Evolutionary conservation across 2,797 vertebrate genomes (phyloP), one percentile per base, ranked within the genome.

Genomic region (Acomys russatus): DNA sequence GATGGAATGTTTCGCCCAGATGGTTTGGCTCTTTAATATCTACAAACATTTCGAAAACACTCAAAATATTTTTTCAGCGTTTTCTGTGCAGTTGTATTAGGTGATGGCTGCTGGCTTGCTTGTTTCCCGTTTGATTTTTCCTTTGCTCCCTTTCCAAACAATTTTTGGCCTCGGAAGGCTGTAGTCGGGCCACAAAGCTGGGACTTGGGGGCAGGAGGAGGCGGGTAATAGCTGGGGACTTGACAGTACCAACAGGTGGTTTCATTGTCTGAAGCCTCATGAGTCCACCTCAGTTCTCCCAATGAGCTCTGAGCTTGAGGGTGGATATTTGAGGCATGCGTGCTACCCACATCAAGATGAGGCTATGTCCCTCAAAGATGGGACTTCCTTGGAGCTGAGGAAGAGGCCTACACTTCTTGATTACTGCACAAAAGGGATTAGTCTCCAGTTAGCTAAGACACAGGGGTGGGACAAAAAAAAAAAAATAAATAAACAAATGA

Each of bases 71-170:
- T 92, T 44, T 95, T 97, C 93, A 94, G 44, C 68, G 38, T 91
- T 85, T 86, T 94, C 93, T 92, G 35, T 85, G 92, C 88, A 77
- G 49, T 94, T 89, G 85, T 51, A 92, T 94, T 96, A 96, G 93
- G 88, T 97, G 96, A 96, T 94, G 95, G 88, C 71, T 90, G 30
- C 35, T 90, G 92, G 64, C 88, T 97, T 96, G 68, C 96, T 95
- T 92, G 82, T 94, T 97, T 97, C 96, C 94, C 96, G 95, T 97
- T 95, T 93, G 38, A 44, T 87, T 97, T 96, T 96, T 91, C 78
- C 96, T 97, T 96, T 97, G 94, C 95, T 97, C 96, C 96, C 70
- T 93, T 89, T 97, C 96, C 94, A 97, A 95, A 96, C 68, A 90
- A 78, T 66, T 87, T 94, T 94, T 83, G 74, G 82, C 90, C 91